Conservation (phyloP, 2,888 invertebrate species). For the Catocala nupta region DNA sequence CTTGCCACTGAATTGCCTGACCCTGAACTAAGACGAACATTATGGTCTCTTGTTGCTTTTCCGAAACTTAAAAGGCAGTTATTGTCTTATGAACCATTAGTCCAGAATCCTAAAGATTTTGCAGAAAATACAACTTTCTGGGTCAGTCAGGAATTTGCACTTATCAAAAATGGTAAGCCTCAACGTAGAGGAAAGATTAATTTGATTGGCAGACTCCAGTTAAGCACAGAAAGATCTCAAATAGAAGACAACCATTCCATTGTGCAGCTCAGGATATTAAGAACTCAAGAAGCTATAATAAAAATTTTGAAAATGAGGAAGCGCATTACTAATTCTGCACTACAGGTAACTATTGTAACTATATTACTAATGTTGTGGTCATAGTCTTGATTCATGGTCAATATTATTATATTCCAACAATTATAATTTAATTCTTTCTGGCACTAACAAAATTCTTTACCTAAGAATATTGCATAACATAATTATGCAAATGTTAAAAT, state of each 20-base stretch:
- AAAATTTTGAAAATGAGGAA: conserved; percentile 99
- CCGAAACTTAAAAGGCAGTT: conserved; percentile 98
- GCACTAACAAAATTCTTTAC: no score
- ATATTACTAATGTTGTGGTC: no score
- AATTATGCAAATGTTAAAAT: no score
- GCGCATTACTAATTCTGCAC: conserved; percentile 95
- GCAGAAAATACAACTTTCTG: conserved; percentile 97
- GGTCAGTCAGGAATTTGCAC: conserved; percentile 98
- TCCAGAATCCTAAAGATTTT: conserved; percentile 97
- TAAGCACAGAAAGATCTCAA: conserved; percentile 97
- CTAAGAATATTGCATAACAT: no score
- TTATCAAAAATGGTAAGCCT: conserved; percentile 97
- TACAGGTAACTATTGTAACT: conserved; percentile 88
- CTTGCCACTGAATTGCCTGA: conserved; percentile 98
- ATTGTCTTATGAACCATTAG: conserved; percentile 92
- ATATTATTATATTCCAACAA: no score
- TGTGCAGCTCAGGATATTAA: conserved; percentile 97
- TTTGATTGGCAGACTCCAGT: conserved; percentile 97
- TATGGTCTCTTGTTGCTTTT: conserved; percentile 98
- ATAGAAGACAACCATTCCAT: conserved; percentile 99
- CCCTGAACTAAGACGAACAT: conserved; percentile 96
- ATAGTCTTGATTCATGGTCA: no score
- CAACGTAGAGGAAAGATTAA: conserved; percentile 98
- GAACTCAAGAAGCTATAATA: conserved; percentile 98
- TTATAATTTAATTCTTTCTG: no score